phyloP scores from a whole-genome alignment of 2,888 invertebrate genomes.

The Melinopterus prodromus region DNA sequence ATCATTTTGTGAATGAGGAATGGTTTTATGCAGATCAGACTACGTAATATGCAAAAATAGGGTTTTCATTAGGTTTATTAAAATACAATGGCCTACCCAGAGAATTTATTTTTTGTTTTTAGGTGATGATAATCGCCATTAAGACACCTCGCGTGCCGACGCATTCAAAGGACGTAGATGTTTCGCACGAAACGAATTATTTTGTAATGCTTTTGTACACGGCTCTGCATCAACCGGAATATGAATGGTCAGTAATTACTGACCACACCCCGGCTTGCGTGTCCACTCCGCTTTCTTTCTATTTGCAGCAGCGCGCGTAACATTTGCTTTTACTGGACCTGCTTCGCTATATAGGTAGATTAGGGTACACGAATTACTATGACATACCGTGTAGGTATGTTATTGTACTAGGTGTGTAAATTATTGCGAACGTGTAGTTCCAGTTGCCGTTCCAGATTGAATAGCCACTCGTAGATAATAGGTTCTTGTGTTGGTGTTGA shows the following conservation, averaged over 20 bases:
- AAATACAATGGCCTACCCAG: background rate
- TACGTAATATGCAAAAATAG: background rate
- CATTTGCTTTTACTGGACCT: background rate
- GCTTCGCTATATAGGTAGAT: background rate
- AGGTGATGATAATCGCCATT: background rate
- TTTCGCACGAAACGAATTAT: background rate
- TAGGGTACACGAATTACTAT: constrained; percentile 4
- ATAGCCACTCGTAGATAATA: background rate
- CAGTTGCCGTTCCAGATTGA: background rate
- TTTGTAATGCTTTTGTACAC: background rate
- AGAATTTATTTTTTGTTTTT: background rate
- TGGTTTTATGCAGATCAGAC: background rate
- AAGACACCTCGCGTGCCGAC: background rate
- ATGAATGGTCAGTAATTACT: constrained; percentile 4
- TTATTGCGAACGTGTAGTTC: background rate
- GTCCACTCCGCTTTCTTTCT: constrained; percentile 4
- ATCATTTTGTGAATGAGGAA: background rate
- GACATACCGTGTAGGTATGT: background rate
- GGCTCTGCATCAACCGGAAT: background rate
- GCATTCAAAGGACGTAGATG: background rate
- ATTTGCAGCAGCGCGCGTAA: background rate
- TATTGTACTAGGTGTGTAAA: constrained; percentile 4
- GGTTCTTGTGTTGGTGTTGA: background rate
- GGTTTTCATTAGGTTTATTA: background rate
- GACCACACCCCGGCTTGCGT: constrained; percentile 4